Evolutionary conservation across 2,797 vertebrate genomes (phyloP).

Genomic region (Rhinella marina): DNA sequence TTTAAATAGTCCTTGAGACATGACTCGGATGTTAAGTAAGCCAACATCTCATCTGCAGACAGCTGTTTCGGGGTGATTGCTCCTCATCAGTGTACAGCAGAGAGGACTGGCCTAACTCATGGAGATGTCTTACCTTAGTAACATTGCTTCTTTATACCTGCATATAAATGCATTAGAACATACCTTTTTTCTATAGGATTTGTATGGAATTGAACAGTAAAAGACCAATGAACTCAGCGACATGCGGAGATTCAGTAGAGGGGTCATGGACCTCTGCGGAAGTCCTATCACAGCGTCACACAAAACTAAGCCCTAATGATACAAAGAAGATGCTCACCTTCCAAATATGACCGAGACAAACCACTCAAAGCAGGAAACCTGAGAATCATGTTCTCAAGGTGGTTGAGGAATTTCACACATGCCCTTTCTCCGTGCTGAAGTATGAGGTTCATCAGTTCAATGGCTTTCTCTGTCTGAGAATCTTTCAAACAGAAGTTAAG

Average conservation of each 20-base stretch:
- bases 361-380: neutral
- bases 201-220: too few species aligned
- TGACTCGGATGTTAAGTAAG: too few species aligned
- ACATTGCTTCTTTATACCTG: too few species aligned
- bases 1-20: too few species aligned
- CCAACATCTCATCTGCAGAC: too few species aligned
- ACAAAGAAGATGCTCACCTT: neutral
- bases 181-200: neutral
- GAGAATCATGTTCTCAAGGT: neutral
- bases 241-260: too few species aligned
- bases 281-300: neutral
- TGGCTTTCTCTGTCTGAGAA: neutral
- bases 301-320: neutral
- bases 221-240: too few species aligned
- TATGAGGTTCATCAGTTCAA: neutral
- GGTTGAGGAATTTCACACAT: constrained; percentile 19
- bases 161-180: neutral
- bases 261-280: neutral
- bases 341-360: neutral
- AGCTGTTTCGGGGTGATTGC: too few species aligned
- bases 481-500: neutral
- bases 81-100: too few species aligned
- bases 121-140: too few species aligned
- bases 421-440: neutral
- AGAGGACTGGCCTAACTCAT: too few species aligned